A percentile compares a stretch with the other conserved stretches of the same genome.
These are phyloP conservation scores for Papilio demoleus DNA, from an alignment of 2,888 invertebrate species.

Conservation along the genomic window DNA sequence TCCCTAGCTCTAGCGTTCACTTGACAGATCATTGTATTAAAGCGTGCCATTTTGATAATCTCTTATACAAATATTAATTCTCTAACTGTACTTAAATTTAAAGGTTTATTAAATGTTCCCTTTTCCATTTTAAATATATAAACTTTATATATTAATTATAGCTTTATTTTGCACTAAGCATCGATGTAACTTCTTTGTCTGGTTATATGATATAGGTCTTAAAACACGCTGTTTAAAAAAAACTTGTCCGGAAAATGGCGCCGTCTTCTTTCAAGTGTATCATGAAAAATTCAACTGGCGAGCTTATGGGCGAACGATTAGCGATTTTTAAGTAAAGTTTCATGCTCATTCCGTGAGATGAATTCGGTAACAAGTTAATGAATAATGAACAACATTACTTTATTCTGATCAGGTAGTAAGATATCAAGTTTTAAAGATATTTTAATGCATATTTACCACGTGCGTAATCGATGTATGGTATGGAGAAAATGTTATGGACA, in stretches of 20 bases:
- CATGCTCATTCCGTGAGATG: conserved; percentile 37
- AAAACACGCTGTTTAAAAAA: background rate
- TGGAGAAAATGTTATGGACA: background rate
- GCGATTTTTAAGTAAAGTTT: conserved; percentile 34
- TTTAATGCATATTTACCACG: background rate
- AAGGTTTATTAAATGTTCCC: no score
- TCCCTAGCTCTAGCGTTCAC: no score
- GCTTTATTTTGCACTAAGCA: no score
- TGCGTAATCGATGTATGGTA: background rate
- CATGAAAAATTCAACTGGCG: conserved; percentile 36
- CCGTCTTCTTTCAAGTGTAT: background rate
- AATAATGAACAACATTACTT: conserved; percentile 31
- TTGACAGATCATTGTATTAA: no score
- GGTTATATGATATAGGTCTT: background rate
- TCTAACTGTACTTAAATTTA: no score
- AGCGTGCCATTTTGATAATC: no score
- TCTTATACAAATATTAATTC: no score
- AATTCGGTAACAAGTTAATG: conserved; percentile 26
- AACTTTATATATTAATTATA: no score
- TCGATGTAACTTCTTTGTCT: no score
- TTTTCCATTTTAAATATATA: no score
- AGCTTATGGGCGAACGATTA: conserved; percentile 35
- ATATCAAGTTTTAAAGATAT: background rate
- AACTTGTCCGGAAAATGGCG: conserved; percentile 22
- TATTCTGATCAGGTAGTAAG: conserved; percentile 29